phyloP scores from a whole-genome alignment of 2,113 vertebrate genomes.

The Catharus bicknelli region DNA sequence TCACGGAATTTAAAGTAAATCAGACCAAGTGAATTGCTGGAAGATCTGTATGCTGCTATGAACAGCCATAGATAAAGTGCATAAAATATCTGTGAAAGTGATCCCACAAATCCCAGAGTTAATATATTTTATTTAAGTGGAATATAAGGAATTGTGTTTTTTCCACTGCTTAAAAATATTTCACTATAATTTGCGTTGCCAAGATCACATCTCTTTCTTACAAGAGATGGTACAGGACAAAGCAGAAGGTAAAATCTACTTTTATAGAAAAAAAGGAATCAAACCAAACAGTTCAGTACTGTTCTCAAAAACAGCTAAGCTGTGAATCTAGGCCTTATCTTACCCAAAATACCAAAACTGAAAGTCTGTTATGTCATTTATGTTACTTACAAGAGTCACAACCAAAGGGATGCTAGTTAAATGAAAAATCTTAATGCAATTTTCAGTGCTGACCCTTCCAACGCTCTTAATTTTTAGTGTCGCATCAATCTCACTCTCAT shows the following conservation, averaged over 20 bases:
- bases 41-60: neutral
- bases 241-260: neutral
- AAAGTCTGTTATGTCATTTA: neutral
- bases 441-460: conserved; percentile 10
- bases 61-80: neutral
- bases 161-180: conserved; percentile 16
- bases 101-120: conserved; percentile 16
- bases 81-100: conserved; percentile 8
- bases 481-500: neutral
- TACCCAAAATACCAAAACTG: neutral
- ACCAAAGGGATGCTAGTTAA: neutral
- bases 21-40: neutral
- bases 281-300: neutral
- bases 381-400: neutral
- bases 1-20: conserved; percentile 35
- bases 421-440: neutral
- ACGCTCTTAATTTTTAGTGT: conserved; percentile 16
- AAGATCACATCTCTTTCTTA: neutral
- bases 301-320: neutral
- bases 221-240: neutral
- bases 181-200: neutral
- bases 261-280: neutral
- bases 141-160: neutral
- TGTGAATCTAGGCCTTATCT: neutral
- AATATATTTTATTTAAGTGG: neutral